Percentiles rank a stretch among this genome's conserved stretches.
These are phyloP conservation scores for Epistrophe grossulariae DNA, from an alignment of 2,888 invertebrate species.

Conservation along the genomic window DNA sequence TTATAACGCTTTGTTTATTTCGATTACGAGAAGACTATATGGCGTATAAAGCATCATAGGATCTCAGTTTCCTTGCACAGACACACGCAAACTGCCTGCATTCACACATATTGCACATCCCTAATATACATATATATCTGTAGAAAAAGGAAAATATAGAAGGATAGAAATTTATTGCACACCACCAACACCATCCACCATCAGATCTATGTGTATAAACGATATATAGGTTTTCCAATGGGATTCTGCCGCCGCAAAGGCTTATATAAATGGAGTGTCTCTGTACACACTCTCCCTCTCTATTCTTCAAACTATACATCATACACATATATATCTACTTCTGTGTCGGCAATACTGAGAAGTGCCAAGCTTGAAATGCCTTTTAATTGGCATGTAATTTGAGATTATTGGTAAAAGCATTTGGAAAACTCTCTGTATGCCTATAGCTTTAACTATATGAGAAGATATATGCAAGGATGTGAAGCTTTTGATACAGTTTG, in stretches of 20 bases:
- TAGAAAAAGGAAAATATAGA: conserved; percentile 8
- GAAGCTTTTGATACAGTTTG: conserved; percentile 39
- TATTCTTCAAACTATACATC: neutral
- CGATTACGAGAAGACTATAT: conserved; percentile 23
- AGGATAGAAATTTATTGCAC: conserved; percentile 29
- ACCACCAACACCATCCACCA: neutral
- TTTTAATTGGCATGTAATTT: conserved; percentile 71
- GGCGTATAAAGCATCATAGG: neutral
- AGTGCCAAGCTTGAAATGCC: conserved; percentile 53
- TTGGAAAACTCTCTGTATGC: conserved; percentile 5
- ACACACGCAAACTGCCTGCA: neutral
- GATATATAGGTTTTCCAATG: conserved; percentile 30
- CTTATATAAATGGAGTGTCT: neutral
- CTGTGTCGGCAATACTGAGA: conserved; percentile 19
- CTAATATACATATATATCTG: too few species aligned
- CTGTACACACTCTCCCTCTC: neutral
- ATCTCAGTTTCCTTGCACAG: neutral
- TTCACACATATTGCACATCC: conserved; percentile 1
- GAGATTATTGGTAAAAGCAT: conserved; percentile 52
- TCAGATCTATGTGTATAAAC: neutral
- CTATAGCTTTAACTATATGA: neutral
- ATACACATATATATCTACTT: neutral
- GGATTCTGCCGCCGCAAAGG: conserved; percentile 13
- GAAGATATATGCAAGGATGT: neutral
- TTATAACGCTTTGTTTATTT: conserved; percentile 45